Percentiles rank a stretch among this genome's conserved stretches.
Conservation (phyloP, 2,113 vertebrate genomes). For the Solenodon paradoxus region DNA sequence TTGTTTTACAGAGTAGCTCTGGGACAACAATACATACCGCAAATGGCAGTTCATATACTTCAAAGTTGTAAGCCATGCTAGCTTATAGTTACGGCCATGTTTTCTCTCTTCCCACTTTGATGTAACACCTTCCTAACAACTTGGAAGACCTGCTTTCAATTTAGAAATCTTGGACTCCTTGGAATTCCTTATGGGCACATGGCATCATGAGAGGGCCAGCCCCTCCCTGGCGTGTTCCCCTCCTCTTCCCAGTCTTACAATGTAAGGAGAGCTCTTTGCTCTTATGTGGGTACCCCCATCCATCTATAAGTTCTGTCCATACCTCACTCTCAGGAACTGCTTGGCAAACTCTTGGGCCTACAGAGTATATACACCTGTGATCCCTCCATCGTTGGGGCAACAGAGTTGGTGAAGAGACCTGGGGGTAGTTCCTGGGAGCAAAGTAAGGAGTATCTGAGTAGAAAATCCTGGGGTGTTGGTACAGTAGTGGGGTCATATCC, state of each 20-base stretch:
- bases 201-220: neutral
- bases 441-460: too few relatives aligned
- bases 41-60: neutral
- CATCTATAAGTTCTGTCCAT: neutral
- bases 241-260: neutral
- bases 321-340: rapidly evolving
- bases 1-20: too few relatives aligned
- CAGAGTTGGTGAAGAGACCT: too few relatives aligned
- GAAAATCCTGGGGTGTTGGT: too few relatives aligned
- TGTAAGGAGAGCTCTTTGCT: neutral
- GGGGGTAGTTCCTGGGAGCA: too few relatives aligned
- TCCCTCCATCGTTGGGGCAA: too few relatives aligned
- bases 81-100: neutral
- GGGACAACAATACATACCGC: neutral
- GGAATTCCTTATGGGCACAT: neutral
- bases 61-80: neutral
- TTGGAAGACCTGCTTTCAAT: neutral
- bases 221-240: rapidly evolving
- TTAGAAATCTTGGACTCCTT: neutral
- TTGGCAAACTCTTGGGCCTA: neutral
- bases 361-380: too few relatives aligned
- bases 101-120: neutral
- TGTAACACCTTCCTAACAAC: neutral
- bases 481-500: too few relatives aligned
- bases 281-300: neutral